Conservation (phyloP, 2,113 vertebrate genomes). For the Dipodomys stephensi region DNA sequence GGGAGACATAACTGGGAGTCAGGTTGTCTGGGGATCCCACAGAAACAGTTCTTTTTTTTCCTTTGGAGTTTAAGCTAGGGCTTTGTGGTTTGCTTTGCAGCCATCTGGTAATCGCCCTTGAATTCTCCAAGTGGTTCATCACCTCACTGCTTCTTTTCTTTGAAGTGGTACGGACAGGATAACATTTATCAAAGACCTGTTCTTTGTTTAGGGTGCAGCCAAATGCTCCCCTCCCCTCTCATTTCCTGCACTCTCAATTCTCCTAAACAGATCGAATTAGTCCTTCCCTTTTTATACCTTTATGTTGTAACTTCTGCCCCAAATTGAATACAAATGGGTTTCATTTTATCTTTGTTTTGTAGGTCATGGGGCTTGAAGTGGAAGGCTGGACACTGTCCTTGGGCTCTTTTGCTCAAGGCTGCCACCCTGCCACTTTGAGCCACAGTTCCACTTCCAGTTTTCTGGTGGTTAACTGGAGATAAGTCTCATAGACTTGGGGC, state of each 20-base stretch:
- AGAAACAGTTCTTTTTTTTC: slow-evolving; percentile 9
- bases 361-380: too few species aligned
- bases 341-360: slow-evolving; percentile 30
- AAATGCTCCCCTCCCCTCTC: background rate
- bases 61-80: background rate
- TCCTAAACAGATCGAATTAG: slow-evolving; percentile 5
- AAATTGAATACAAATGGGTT: slow-evolving; percentile 45
- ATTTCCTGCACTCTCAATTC: slow-evolving; percentile 6
- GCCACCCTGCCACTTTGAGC: too few species aligned
- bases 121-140: slow-evolving; percentile 50
- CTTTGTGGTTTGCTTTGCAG: slow-evolving; percentile 56
- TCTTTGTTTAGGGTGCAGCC: background rate
- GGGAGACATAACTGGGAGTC: background rate
- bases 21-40: background rate
- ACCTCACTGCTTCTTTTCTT: background rate
- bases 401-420: too few species aligned
- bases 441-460: too few species aligned
- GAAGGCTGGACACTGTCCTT: too few species aligned
- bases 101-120: background rate
- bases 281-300: background rate
- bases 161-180: background rate
- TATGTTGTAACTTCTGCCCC: background rate
- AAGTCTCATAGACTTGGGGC: too few species aligned
- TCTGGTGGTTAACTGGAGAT: too few species aligned
- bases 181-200: background rate